Evolutionary conservation across 64 coral and sea anemone species (phyloP), one percentile per base, ranked within the genome.

Genomic region (Platygyra sinensis): DNA sequence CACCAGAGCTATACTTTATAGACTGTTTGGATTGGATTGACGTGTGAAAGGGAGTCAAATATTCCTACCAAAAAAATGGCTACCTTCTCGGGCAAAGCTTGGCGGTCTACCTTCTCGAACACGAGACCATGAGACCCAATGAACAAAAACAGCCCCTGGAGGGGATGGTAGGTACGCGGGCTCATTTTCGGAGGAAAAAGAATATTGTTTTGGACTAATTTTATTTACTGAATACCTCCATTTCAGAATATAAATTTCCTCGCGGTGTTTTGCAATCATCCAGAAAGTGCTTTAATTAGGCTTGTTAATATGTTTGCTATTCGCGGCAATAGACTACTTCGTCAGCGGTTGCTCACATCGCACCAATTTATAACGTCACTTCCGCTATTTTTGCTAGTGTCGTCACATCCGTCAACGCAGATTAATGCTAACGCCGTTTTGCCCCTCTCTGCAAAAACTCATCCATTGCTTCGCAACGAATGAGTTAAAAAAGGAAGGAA

Each of bases 41-140:
- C 80, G 80, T 83, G 80, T 83, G 80, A 83, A 83, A 62, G 80
- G 30, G 28, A 61, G 80, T 83, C 80, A 62, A 83, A 62, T n/a
- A 83, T 83, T 83, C 80, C 80, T 83, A 20, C 80, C n/a, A 61
- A 83, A 80, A 80, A 80, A 54, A 54, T 80, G 77, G 77, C 77
- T 80, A n/a, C 77, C 77, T 55, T 55, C 77, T 52, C 29, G 52
- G n/a, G n/a, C n/a, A n/a, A n/a, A n/a, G n/a, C n/a, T n/a, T n/a
- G n/a, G n/a, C n/a, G n/a, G n/a, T n/a, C n/a, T n/a, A n/a, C n/a
- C n/a, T n/a, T n/a, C n/a, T n/a, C n/a, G n/a, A n/a, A n/a, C n/a
- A n/a, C 49, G 28, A 30, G 63, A 59, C 31, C 36, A 83, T 31
- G 30, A 36, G 55, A 57, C 29, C 30, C 38, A 24, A 30, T 83